Conservation (phyloP, 2,113 vertebrate genomes). For the Eulemur macaco region DNA sequence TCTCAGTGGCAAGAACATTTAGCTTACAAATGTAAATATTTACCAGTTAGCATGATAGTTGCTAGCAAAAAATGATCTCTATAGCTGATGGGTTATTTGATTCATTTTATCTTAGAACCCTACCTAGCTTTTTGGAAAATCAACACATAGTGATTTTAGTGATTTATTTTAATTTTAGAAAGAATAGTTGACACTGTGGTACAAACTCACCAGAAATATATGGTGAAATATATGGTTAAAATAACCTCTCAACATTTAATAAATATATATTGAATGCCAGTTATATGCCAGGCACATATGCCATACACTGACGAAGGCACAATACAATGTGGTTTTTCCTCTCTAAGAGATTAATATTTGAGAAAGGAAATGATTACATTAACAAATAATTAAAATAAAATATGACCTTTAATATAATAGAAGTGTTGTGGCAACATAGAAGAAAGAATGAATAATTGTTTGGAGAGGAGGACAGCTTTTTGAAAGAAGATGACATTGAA, state of each 20-base stretch:
- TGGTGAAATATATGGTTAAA: neutral
- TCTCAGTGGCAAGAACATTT: constrained; percentile 74
- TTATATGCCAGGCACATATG: neutral
- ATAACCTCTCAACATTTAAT: constrained; percentile 31
- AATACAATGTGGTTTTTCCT: neutral
- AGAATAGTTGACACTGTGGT: neutral
- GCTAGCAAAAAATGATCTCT: constrained; percentile 68
- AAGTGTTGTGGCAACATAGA: neutral
- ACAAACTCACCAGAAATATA: neutral
- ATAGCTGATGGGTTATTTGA: neutral
- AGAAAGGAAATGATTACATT: neutral
- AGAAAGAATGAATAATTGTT: constrained; percentile 20
- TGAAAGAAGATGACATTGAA: neutral
- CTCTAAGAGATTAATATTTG: neutral
- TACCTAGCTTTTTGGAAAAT: neutral
- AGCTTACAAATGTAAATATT: constrained; percentile 81
- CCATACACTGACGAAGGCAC: neutral
- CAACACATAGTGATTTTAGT: neutral
- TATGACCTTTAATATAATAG: neutral
- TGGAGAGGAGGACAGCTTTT: neutral
- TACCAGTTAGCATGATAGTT: constrained; percentile 80
- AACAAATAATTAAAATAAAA: constrained; percentile 13
- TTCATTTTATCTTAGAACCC: neutral
- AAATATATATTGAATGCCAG: neutral
- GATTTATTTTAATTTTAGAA: constrained; percentile 14